These are phyloP conservation scores for Gryllus bimaculatus DNA, from an alignment of 1,140 invertebrate genomes.

Conservation along the genomic window DNA sequence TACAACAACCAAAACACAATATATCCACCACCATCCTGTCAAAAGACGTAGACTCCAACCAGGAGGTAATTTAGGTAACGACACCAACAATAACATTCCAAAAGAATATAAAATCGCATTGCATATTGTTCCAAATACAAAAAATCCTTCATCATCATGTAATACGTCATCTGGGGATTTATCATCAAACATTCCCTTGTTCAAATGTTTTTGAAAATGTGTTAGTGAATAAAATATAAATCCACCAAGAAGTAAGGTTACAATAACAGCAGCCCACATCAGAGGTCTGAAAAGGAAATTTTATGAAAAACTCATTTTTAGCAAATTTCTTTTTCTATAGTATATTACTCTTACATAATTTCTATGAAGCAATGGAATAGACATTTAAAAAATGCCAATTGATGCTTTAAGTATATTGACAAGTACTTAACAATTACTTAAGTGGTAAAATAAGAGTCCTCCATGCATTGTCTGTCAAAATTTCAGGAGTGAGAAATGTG, in stretches of 20 bases:
- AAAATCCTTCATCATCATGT: constrained; percentile 37
- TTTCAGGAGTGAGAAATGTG: constrained; percentile 72
- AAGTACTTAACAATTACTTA: constrained; percentile 37
- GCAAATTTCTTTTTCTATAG: too few relatives aligned
- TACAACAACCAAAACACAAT: constrained; percentile 64
- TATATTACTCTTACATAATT: too few relatives aligned
- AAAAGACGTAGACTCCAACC: constrained; percentile 67
- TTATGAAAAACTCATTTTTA: too few relatives aligned
- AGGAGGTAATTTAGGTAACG: constrained; percentile 47
- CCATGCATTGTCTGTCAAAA: constrained; percentile 68
- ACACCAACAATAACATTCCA: constrained; percentile 67
- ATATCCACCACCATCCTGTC: constrained; percentile 78
- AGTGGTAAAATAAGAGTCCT: constrained; percentile 71
- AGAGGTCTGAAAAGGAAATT: constrained; percentile 38
- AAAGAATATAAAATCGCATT: constrained; percentile 69
- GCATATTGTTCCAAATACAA: constrained; percentile 55
- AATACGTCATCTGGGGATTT: neutral
- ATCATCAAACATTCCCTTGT: neutral
- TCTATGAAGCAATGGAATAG: too few relatives aligned
- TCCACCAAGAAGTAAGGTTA: constrained; percentile 46
- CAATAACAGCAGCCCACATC: constrained; percentile 51
- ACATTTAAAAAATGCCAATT: too few relatives aligned
- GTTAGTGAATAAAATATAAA: constrained; percentile 46
- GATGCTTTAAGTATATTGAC: too few relatives aligned
- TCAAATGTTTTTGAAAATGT: constrained; percentile 28